Evolutionary conservation across 2,113 vertebrate genomes (phyloP).

Genomic region (Coptodon bakossiorum): DNA sequence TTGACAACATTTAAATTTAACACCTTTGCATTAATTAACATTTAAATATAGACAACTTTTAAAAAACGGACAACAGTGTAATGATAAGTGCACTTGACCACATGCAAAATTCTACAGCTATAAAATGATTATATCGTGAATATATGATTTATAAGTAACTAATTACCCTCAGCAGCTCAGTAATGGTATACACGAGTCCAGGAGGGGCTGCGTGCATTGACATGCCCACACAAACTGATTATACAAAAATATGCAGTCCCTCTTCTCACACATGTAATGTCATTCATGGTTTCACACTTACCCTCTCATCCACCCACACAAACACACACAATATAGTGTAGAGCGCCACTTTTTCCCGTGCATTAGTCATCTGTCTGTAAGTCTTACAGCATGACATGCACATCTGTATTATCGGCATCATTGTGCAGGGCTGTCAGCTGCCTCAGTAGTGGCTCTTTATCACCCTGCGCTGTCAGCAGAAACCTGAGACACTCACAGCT

Average conservation of each 20-base stretch:
- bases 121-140: neutral
- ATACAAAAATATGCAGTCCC: neutral
- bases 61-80: neutral
- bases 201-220: neutral
- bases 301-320: neutral
- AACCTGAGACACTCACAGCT: neutral
- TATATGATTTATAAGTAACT: neutral
- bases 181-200: neutral
- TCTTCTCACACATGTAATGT: neutral
- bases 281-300: slow-evolving; percentile 15
- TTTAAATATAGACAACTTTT: neutral
- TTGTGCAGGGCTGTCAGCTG: neutral
- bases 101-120: neutral
- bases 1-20: neutral
- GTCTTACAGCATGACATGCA: neutral
- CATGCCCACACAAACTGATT: neutral
- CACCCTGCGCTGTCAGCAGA: neutral
- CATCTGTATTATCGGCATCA: slow-evolving; percentile 2
- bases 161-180: neutral
- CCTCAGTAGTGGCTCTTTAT: neutral
- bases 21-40: neutral
- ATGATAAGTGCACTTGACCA: neutral
- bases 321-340: neutral
- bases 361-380: neutral
- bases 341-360: neutral